phyloP scores from a whole-genome alignment of 2,888 invertebrate genomes.

The Acrobasis repandana region DNA sequence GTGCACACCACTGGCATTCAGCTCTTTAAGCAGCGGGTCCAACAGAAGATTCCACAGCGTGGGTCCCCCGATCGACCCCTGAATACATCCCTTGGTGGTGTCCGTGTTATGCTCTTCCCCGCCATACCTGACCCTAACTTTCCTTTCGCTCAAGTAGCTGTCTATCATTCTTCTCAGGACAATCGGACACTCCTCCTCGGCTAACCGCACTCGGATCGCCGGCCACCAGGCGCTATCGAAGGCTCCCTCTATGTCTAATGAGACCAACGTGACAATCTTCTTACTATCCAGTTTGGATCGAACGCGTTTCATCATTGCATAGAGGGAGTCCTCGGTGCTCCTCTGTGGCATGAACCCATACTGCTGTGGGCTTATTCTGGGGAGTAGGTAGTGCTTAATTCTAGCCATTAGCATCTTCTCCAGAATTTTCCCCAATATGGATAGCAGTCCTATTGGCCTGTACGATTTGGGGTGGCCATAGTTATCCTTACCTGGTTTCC shows the following conservation, averaged over 20 bases:
- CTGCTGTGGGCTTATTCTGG: not conserved
- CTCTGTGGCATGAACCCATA: slow-evolving; percentile 9
- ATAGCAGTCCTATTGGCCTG: not conserved
- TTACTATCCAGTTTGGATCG: slow-evolving; percentile 7
- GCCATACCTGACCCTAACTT: slow-evolving; percentile 15
- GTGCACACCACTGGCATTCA: too few relatives aligned
- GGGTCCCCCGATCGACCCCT: not conserved
- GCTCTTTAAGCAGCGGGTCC: too few relatives aligned
- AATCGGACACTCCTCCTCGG: not conserved
- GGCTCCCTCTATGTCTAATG: too few relatives aligned
- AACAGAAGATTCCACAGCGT: not conserved
- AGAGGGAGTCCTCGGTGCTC: slow-evolving; percentile 21
- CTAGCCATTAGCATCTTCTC: not conserved
- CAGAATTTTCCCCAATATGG: not conserved
- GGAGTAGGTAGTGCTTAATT: not conserved
- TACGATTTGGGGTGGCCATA: not conserved
- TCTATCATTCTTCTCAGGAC: not conserved
- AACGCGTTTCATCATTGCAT: slow-evolving; percentile 19
- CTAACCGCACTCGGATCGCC: not conserved
- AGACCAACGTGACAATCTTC: too few relatives aligned
- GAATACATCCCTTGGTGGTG: not conserved
- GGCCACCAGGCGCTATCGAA: too few relatives aligned
- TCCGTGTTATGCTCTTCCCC: not conserved
- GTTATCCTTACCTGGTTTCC: slow-evolving; percentile 1
- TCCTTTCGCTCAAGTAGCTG: not conserved